A percentile compares a stretch with the other conserved stretches of the same genome.
Evolutionary conservation across 1,140 invertebrate genomes (phyloP).

Genomic region (Linepithema humile): DNA sequence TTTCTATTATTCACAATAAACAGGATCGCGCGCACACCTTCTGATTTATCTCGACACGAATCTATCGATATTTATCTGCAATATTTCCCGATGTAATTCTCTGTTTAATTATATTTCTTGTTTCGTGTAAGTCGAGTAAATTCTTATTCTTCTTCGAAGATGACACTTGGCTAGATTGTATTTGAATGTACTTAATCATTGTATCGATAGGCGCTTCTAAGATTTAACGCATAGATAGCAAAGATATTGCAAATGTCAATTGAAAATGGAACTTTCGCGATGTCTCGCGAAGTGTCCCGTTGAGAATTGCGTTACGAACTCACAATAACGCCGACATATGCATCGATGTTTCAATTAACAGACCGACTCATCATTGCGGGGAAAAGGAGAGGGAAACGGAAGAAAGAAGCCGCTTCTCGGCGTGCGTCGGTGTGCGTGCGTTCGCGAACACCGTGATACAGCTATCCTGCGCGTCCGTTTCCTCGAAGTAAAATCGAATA

Average conservation of each 20-base stretch:
- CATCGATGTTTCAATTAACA: conserved; percentile 47
- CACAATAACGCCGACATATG: not conserved
- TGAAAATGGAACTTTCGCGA: not conserved
- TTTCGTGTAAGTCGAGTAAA: not conserved
- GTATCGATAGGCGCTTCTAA: not conserved
- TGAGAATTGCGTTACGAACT: not conserved
- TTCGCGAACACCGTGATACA: not conserved
- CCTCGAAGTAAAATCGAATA: conserved; percentile 16
- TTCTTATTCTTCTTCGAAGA: not conserved
- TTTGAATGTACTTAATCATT: not conserved
- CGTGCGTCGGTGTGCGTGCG: not conserved
- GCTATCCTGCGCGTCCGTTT: conserved; percentile 36
- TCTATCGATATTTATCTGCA: conserved; percentile 11
- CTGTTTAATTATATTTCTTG: not conserved
- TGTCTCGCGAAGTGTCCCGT: not conserved
- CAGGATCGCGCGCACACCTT: conserved; percentile 24
- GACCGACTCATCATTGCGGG: conserved; percentile 4
- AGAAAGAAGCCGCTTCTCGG: not conserved
- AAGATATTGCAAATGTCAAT: not conserved
- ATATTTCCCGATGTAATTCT: not conserved
- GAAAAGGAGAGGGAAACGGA: not conserved
- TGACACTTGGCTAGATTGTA: not conserved
- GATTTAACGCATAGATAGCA: not conserved
- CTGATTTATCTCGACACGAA: not conserved
- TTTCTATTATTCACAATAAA: conserved; percentile 62